These are phyloP conservation scores for Nemotelus nigrinus DNA, from an alignment of 2,888 invertebrate species.

Conservation along the genomic window DNA sequence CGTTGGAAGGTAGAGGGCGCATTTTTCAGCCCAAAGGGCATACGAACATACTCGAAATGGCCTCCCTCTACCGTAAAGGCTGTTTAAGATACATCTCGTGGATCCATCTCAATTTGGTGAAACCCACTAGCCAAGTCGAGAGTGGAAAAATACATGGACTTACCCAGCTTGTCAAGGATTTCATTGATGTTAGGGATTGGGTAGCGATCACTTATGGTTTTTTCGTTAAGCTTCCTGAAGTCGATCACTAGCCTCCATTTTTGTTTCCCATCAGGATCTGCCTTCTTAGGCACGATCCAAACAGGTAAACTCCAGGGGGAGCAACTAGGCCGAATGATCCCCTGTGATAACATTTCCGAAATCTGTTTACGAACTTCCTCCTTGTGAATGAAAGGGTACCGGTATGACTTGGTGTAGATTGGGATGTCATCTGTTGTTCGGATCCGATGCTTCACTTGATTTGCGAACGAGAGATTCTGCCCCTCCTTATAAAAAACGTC, in stretches of 20 bases:
- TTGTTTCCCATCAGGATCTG: conserved; percentile 37
- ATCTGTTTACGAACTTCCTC: conserved; percentile 23
- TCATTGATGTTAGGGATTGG: conserved; percentile 56
- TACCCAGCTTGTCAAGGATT: conserved; percentile 57
- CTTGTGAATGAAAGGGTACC: not conserved
- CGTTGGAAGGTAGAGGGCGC: conserved; percentile 47
- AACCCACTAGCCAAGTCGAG: conserved; percentile 22
- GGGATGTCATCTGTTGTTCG: conserved; percentile 30
- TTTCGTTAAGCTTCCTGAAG: conserved; percentile 52
- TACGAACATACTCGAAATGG: conserved; percentile 43
- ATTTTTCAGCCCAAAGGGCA: conserved; percentile 48
- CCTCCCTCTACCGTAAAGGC: conserved; percentile 50
- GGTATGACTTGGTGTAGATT: not conserved
- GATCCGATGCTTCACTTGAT: not conserved
- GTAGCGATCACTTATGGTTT: conserved; percentile 51
- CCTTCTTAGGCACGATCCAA: conserved; percentile 53
- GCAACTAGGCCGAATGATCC: conserved; percentile 49
- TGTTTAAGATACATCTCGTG: conserved; percentile 55
- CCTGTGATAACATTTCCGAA: conserved; percentile 50
- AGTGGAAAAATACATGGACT: not conserved
- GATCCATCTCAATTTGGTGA: conserved; percentile 56
- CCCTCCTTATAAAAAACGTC: no score
- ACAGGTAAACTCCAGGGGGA: conserved; percentile 53
- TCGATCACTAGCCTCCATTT: conserved; percentile 54
- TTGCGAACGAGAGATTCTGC: no score